Conservation (phyloP, 2,113 vertebrate genomes). For the Sebastes fasciatus region DNA sequence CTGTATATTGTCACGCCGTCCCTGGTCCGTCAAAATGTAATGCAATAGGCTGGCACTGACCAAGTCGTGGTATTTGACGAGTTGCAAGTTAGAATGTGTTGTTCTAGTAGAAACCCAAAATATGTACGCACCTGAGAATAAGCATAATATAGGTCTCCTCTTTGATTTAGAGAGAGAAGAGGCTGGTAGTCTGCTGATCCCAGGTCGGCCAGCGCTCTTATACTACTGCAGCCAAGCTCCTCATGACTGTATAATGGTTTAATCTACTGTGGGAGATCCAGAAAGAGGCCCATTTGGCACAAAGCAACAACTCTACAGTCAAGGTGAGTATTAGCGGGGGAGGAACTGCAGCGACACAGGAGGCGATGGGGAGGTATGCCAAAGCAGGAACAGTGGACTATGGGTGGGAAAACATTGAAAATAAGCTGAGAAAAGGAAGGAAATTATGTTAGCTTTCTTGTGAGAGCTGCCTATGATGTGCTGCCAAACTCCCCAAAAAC, state of each 20-base stretch:
- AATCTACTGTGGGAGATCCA: background rate
- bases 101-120: too few relatives aligned
- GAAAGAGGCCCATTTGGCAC: background rate
- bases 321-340: background rate
- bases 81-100: too few relatives aligned
- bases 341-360: background rate
- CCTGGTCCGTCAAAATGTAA: too few relatives aligned
- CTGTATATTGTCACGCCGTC: too few relatives aligned
- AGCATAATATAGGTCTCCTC: too few relatives aligned
- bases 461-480: background rate
- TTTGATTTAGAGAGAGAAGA: too few relatives aligned
- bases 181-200: background rate
- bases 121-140: too few relatives aligned
- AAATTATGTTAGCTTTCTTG: background rate
- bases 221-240: background rate
- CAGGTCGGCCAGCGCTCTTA: background rate
- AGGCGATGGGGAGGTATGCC: background rate
- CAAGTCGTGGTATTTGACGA: too few relatives aligned
- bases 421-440: background rate
- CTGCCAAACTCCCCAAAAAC: background rate
- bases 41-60: too few relatives aligned
- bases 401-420: background rate
- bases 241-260: background rate
- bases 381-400: background rate
- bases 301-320: background rate